phyloP scores from a whole-genome alignment of 1,140 invertebrate species.

The Drosophila bocki region DNA sequence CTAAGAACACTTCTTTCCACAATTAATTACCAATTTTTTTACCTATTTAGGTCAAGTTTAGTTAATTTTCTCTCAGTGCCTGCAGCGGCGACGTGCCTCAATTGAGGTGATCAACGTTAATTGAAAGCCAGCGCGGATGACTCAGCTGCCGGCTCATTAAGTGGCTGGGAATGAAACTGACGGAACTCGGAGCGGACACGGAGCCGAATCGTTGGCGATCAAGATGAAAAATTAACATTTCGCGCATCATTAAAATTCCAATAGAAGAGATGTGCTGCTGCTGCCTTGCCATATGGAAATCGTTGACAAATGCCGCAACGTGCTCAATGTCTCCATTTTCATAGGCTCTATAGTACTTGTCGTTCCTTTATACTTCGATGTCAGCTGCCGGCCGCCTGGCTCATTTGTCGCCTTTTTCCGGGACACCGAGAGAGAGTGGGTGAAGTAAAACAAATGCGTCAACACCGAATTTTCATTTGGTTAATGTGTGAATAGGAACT shows the following conservation, averaged over 20 bases:
- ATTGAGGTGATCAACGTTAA: constrained; percentile 84
- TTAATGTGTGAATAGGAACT: constrained; percentile 80
- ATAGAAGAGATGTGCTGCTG: constrained; percentile 43
- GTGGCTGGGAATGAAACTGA: constrained; percentile 47
- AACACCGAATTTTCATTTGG: constrained; percentile 84
- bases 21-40: not conserved
- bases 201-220: constrained; percentile 40
- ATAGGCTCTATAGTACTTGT: constrained; percentile 47
- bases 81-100: constrained; percentile 69
- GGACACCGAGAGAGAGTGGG: constrained; percentile 42
- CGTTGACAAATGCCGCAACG: constrained; percentile 79
- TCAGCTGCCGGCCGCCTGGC: constrained; percentile 70
- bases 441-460: constrained; percentile 82
- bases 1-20: too few species aligned
- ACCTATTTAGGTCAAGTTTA: rapidly evolving
- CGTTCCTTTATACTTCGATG: constrained; percentile 38
- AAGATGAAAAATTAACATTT: constrained; percentile 81
- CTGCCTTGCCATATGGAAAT: constrained; percentile 59
- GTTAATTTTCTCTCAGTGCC: constrained; percentile 12
- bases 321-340: constrained; percentile 74
- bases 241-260: constrained; percentile 80
- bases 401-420: constrained; percentile 69
- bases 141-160: constrained; percentile 71
- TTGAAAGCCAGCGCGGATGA: constrained; percentile 75
- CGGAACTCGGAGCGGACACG: constrained; percentile 17